Evolutionary conservation across 2,888 invertebrate genomes (phyloP).

Genomic region (Rosalia funebris): DNA sequence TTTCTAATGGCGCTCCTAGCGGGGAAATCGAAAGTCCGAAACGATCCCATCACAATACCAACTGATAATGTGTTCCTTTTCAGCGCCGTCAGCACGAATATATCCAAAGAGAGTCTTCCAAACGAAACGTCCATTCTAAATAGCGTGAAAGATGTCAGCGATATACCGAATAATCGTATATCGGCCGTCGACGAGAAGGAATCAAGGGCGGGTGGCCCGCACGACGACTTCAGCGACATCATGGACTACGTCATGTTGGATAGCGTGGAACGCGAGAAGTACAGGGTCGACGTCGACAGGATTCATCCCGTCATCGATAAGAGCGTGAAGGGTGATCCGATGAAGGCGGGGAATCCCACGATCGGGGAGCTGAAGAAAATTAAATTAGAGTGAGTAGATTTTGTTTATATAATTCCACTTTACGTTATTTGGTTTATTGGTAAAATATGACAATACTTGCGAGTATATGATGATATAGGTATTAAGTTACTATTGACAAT

Average conservation of each 20-base stretch:
- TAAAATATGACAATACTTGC: too few relatives aligned
- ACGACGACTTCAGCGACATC: constrained; percentile 73
- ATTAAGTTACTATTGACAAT: too few relatives aligned
- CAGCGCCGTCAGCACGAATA: constrained; percentile 59
- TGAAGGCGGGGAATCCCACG: constrained; percentile 70
- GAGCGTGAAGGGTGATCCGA: constrained; percentile 67
- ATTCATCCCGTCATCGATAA: constrained; percentile 65
- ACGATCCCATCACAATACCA: too few relatives aligned
- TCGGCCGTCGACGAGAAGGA: constrained; percentile 35
- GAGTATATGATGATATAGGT: too few relatives aligned
- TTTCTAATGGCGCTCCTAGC: too few relatives aligned
- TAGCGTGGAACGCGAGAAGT: constrained; percentile 66
- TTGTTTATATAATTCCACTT: too few relatives aligned
- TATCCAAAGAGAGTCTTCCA: constrained; percentile 61
- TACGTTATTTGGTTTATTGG: too few relatives aligned
- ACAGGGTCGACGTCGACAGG: constrained; percentile 66
- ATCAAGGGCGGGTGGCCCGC: constrained; percentile 55
- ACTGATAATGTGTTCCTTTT: too few relatives aligned
- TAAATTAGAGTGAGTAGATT: constrained; percentile 61
- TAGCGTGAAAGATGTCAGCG: constrained; percentile 29
- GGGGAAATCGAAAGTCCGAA: too few relatives aligned
- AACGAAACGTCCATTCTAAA: constrained; percentile 44
- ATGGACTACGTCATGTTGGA: constrained; percentile 66
- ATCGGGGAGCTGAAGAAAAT: constrained; percentile 74
- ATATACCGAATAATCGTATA: constrained; percentile 24